These are phyloP conservation scores for Eupelmus urozonus DNA, from an alignment of 2,888 invertebrate species.

Conservation along the genomic window DNA sequence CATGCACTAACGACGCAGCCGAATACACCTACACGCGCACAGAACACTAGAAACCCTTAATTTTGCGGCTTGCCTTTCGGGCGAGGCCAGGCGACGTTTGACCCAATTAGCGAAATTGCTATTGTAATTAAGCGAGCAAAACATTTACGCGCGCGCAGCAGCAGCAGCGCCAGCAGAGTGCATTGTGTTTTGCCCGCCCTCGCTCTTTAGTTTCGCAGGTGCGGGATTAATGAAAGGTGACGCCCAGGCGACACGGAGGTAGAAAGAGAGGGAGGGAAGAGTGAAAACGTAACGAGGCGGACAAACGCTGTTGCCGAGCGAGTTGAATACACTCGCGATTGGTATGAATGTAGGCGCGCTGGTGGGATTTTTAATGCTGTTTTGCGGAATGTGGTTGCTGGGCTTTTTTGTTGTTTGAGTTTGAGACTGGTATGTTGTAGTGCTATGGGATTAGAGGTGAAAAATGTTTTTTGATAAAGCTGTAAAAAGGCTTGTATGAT, in stretches of 20 bases:
- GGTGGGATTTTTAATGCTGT: too few relatives aligned
- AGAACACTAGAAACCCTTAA: conserved; percentile 38
- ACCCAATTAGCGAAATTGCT: conserved; percentile 66
- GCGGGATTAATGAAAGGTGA: conserved; percentile 65
- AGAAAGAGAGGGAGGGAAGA: too few relatives aligned
- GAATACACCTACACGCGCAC: too few relatives aligned
- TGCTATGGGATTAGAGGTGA: too few relatives aligned
- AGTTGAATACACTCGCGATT: conserved; percentile 41
- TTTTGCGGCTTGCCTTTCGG: conserved; percentile 31
- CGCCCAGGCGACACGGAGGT: conserved; percentile 22
- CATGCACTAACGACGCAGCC: conserved; percentile 9
- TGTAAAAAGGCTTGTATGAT: too few relatives aligned
- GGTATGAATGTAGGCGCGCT: conserved; percentile 16
- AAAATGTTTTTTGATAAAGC: too few relatives aligned
- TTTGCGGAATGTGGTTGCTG: too few relatives aligned
- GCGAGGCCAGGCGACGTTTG: conserved; percentile 51
- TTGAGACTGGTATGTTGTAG: too few relatives aligned
- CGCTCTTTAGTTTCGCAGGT: conserved; percentile 7
- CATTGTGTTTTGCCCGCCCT: conserved; percentile 10
- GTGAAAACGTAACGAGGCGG: conserved; percentile 47
- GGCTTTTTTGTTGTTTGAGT: too few relatives aligned
- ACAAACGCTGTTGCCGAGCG: conserved; percentile 12
- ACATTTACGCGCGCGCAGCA: conserved; percentile 61
- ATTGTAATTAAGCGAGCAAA: conserved; percentile 67
- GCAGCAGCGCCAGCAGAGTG: too few relatives aligned